A percentile compares a stretch with the other conserved stretches of the same genome.
These are phyloP conservation scores for Epirrita christyi DNA, from an alignment of 2,888 invertebrate genomes.

Conservation along the genomic window DNA sequence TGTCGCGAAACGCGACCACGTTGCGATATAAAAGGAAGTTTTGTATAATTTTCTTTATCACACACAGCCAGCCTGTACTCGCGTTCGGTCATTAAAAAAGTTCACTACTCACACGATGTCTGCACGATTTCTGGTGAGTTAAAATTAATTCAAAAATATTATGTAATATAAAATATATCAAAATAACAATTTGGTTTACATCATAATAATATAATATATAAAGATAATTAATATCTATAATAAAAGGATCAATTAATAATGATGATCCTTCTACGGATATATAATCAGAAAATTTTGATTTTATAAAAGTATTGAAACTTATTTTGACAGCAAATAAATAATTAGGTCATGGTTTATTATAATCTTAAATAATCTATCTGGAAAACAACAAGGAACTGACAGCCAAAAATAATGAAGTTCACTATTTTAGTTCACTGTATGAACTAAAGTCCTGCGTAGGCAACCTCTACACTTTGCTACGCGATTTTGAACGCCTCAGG, in stretches of 20 bases:
- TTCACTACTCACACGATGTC: constrained; percentile 68
- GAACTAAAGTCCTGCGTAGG: constrained; percentile 6
- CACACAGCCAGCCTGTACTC: constrained; percentile 67
- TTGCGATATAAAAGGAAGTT: constrained; percentile 83
- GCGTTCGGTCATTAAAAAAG: constrained; percentile 64
- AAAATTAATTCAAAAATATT: not conserved
- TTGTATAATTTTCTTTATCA: constrained; percentile 82
- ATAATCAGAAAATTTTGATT: too few species aligned
- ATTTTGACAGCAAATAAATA: too few species aligned
- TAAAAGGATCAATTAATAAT: too few species aligned
- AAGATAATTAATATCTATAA: too few species aligned
- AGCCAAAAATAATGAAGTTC: not conserved
- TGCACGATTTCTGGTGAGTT: constrained; percentile 81
- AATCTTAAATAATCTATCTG: too few species aligned
- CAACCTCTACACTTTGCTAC: constrained; percentile 9
- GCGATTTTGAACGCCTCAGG: constrained; percentile 4
- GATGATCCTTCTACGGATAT: too few species aligned
- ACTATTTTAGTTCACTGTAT: too few species aligned
- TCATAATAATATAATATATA: too few species aligned
- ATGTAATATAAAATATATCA: not conserved
- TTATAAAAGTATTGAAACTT: too few species aligned
- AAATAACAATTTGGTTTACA: too few species aligned
- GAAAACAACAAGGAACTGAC: too few species aligned
- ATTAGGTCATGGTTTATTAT: too few species aligned
- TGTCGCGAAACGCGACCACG: constrained; percentile 82